phyloP scores from a whole-genome alignment of 2,888 invertebrate genomes.

The Sepioteuthis lessoniana region DNA sequence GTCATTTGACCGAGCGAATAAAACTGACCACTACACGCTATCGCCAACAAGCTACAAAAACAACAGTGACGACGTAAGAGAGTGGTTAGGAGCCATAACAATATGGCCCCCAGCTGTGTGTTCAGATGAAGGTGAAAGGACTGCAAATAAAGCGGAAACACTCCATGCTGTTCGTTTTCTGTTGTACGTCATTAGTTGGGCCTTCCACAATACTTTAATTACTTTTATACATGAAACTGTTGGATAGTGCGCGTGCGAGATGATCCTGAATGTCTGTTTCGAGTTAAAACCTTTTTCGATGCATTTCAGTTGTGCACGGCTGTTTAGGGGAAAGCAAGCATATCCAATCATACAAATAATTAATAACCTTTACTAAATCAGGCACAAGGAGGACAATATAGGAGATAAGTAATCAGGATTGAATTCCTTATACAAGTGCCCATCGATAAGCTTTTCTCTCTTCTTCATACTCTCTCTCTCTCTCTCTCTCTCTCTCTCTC shows the following conservation, averaged over 20 bases:
- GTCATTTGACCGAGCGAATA: not conserved
- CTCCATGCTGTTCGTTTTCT: not conserved
- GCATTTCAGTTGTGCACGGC: not conserved
- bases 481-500: too few relatives aligned
- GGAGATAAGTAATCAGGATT: too few relatives aligned
- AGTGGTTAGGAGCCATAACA: not conserved
- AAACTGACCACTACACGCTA: conserved; percentile 33
- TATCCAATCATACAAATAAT: not conserved
- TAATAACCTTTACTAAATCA: too few relatives aligned
- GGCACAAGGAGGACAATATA: too few relatives aligned
- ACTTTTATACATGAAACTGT: not conserved
- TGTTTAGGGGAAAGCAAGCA: not conserved
- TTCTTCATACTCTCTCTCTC: too few relatives aligned
- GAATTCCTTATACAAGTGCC: too few relatives aligned
- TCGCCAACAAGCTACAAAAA: not conserved
- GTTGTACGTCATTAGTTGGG: not conserved
- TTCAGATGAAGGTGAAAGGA: not conserved
- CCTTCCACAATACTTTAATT: not conserved
- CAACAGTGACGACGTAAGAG: not conserved
- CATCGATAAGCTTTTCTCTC: too few relatives aligned
- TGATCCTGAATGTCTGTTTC: not conserved
- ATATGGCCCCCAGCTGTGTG: not conserved
- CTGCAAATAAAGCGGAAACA: not conserved
- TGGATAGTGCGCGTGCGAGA: not conserved
- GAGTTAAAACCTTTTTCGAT: not conserved